phyloP scores from a whole-genome alignment of 2,888 invertebrate species.

The Chymomyza fuscimana region DNA sequence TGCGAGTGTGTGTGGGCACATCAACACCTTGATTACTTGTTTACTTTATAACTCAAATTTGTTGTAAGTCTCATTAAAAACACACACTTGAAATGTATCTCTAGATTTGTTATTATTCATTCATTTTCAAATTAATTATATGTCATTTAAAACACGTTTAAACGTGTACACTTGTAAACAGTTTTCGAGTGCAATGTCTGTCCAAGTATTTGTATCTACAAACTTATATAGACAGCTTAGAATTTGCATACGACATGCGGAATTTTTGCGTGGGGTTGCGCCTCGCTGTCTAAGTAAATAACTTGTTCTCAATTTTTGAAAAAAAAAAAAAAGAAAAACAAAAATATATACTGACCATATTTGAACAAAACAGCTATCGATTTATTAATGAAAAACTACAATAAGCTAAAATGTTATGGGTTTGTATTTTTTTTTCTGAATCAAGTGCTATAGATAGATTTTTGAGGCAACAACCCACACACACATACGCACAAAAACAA shows the following conservation, averaged over 20 bases:
- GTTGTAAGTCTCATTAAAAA: neutral
- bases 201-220: slow-evolving; percentile 4
- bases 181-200: slow-evolving; percentile 34
- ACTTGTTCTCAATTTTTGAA: slow-evolving; percentile 24
- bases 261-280: slow-evolving; percentile 58
- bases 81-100: slow-evolving; percentile 17
- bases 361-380: slow-evolving; percentile 52
- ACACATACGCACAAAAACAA: slow-evolving; percentile 17
- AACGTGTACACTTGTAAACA: slow-evolving; percentile 28
- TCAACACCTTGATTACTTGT: neutral
- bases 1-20: slow-evolving; percentile 3
- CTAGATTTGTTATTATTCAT: slow-evolving; percentile 40
- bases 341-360: slow-evolving; percentile 47
- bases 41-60: neutral
- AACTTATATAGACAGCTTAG: slow-evolving; percentile 30
- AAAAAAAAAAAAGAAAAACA: slow-evolving; percentile 7
- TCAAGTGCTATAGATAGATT: slow-evolving; percentile 39
- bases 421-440: slow-evolving; percentile 22
- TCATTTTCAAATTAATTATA: slow-evolving; percentile 59
- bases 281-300: slow-evolving; percentile 43
- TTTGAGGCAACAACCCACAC: slow-evolving; percentile 32
- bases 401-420: slow-evolving; percentile 40
- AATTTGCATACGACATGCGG: slow-evolving; percentile 56
- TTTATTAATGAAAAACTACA: slow-evolving; percentile 58
- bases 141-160: slow-evolving; percentile 67